Base-by-base conservation (phyloP, 2,113 vertebrate genomes). In the Ammodytes dubius region DNA sequence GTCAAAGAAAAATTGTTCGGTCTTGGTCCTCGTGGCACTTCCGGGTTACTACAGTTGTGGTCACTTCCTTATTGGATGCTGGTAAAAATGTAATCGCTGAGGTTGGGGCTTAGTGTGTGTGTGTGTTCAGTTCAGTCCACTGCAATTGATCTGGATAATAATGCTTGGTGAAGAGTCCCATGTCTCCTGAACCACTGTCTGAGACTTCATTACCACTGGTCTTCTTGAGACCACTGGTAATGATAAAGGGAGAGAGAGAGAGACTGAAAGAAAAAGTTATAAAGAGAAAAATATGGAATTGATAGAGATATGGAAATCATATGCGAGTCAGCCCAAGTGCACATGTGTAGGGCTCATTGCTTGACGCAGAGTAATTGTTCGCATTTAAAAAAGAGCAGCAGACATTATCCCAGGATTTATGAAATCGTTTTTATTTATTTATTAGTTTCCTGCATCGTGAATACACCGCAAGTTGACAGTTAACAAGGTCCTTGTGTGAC, bases 101-200 rank as follows among this genome's bases (percentile, higher is more conserved):
- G 27, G 27, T 27, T 27, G 27, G 27, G 27, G 27, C 27, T 27
- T 27, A 2, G 27, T 27, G 27, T 27, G 27, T 27, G 27, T 82
- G 84, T 85, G 87, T 85, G 87, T 90, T 90, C 80, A 81, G 89
- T 91, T 93, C 85, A 83, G 79, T 82, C 82, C 63, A 72, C 77
- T 82, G 87, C 80, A 86, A 93, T 73, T 92, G 91, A 92, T 93
- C 91, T 87, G 76, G 71, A 88, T 84, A 91, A 84, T 89, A 89
- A 91, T 77, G 86, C 70, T 87, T 82, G 81, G 68, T 63, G 72
- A 77, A 86, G 72, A 86, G 69, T 77, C 84, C 65, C 83, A 53
- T 67, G 74, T 85, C 87, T 91, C 77, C 63, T 64, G 74, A 87
- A 87, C 74, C 74, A 78, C 67, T 67, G 90, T 87, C 87, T 93